A percentile compares a stretch with the other conserved stretches of the same genome.
These are phyloP conservation scores for Microchrysa polita DNA, from an alignment of 2,888 invertebrate genomes.

Conservation along the genomic window DNA sequence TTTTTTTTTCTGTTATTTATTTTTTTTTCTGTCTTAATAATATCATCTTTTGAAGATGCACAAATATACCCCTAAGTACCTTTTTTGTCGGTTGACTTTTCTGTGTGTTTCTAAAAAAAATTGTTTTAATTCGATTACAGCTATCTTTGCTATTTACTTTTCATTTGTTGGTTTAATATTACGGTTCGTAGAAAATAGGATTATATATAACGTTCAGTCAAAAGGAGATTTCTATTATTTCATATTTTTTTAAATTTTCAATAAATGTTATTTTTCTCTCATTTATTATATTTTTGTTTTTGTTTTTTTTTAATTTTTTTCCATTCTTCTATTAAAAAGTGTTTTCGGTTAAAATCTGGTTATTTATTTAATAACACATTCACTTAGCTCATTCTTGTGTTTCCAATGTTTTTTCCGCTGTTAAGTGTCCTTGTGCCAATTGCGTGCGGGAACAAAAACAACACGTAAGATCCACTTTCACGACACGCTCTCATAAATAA, in stretches of 20 bases:
- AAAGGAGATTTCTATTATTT: slow-evolving; percentile 25
- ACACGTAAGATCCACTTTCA: neutral
- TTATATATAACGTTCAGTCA: slow-evolving; percentile 37
- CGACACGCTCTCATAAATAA: slow-evolving; percentile 55
- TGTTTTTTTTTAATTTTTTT: slow-evolving; percentile 26
- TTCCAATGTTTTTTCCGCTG: neutral
- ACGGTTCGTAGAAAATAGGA: slow-evolving; percentile 36
- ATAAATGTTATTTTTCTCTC: neutral
- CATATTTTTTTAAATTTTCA: too few relatives aligned
- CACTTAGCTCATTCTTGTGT: slow-evolving; percentile 17
- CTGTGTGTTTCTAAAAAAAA: slow-evolving; percentile 28
- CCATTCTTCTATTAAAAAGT: slow-evolving; percentile 28
- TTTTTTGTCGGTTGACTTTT: slow-evolving; percentile 34
- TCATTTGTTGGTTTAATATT: neutral
- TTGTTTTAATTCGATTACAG: slow-evolving; percentile 2
- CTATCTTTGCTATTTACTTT: slow-evolving; percentile 20
- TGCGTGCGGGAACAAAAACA: too few relatives aligned
- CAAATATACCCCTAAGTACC: neutral
- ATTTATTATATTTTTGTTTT: slow-evolving; percentile 17
- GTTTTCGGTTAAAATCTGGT: slow-evolving; percentile 11
- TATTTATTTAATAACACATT: slow-evolving; percentile 20
- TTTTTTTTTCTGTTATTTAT: too few relatives aligned
- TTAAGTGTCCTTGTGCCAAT: too few relatives aligned
- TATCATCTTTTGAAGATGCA: slow-evolving; percentile 25
- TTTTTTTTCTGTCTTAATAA: neutral